Percentiles rank a stretch among this genome's conserved stretches.
Evolutionary conservation across 2,113 vertebrate genomes (phyloP).

Genomic region (Morone chrysops): DNA sequence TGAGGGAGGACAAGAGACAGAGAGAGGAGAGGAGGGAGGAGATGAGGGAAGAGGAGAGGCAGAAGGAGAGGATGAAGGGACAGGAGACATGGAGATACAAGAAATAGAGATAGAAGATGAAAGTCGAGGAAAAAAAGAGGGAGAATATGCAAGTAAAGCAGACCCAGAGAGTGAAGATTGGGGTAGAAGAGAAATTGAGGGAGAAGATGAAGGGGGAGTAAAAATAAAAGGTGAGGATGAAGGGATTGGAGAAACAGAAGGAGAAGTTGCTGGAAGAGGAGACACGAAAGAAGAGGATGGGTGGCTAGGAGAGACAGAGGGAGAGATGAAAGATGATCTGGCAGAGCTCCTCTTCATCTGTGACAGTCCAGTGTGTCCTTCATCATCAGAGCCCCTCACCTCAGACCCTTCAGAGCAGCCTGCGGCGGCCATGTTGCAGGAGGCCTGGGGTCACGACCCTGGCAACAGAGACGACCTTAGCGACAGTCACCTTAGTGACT

Average conservation of each 20-base stretch:
- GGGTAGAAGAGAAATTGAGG: background rate
- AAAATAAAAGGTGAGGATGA: background rate
- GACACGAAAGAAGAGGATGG: conserved; percentile 1
- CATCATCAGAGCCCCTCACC: background rate
- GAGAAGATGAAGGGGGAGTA: background rate
- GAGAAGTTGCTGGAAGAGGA: background rate
- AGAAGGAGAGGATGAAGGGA: background rate
- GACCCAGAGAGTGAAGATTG: background rate
- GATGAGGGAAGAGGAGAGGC: background rate
- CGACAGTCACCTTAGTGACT: conserved; percentile 77
- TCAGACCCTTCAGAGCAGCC: conserved; percentile 37
- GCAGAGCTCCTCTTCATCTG: conserved; percentile 38
- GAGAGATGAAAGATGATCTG: conserved; percentile 11
- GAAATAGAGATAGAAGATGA: background rate
- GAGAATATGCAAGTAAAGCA: background rate
- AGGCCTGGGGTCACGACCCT: conserved; percentile 49
- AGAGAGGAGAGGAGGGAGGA: background rate
- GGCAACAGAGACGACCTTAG: conserved; percentile 72
- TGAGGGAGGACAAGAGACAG: background rate
- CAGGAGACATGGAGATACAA: background rate
- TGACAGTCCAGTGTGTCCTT: background rate
- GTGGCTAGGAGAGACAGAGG: conserved; percentile 7
- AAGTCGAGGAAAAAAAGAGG: background rate
- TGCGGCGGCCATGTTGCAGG: conserved; percentile 30
- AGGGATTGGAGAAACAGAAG: conserved; percentile 1